phyloP scores from a whole-genome alignment of 2,113 vertebrate genomes.

The Synodontis membranacea region DNA sequence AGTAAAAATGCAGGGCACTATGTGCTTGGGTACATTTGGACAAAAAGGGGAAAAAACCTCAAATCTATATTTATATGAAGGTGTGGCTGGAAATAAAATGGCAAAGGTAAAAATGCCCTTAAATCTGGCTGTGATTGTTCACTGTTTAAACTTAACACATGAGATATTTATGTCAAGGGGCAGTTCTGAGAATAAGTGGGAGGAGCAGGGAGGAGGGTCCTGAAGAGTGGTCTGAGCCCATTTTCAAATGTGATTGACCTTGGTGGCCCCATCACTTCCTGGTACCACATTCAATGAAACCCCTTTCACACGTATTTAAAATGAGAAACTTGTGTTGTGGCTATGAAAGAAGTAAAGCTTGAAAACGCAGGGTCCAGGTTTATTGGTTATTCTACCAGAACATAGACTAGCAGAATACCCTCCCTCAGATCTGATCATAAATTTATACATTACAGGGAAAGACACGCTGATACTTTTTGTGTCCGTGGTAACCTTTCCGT shows the following conservation, averaged over 20 bases:
- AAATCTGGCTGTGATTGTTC: background rate
- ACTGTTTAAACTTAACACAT: background rate
- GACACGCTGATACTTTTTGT: background rate
- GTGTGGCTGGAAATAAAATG: background rate
- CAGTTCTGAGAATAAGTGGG: background rate
- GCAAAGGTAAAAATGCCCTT: background rate
- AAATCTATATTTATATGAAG: background rate
- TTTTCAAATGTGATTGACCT: slow-evolving; percentile 1
- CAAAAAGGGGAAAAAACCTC: background rate
- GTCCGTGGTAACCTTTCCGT: background rate
- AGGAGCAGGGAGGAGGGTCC: background rate
- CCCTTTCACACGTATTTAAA: background rate
- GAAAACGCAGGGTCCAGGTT: background rate
- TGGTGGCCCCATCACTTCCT: background rate
- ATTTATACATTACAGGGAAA: background rate
- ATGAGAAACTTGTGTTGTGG: background rate
- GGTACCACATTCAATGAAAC: background rate
- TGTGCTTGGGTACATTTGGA: slow-evolving; percentile 13
- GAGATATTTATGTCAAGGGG: background rate
- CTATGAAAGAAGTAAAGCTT: background rate
- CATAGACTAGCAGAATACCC: background rate
- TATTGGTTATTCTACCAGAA: background rate
- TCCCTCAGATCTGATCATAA: background rate
- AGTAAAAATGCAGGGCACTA: background rate
- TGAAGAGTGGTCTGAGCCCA: background rate